Percentiles rank a stretch among this genome's conserved stretches.
Conservation (phyloP, 2,888 invertebrate genomes). For the Spialia ferax region DNA sequence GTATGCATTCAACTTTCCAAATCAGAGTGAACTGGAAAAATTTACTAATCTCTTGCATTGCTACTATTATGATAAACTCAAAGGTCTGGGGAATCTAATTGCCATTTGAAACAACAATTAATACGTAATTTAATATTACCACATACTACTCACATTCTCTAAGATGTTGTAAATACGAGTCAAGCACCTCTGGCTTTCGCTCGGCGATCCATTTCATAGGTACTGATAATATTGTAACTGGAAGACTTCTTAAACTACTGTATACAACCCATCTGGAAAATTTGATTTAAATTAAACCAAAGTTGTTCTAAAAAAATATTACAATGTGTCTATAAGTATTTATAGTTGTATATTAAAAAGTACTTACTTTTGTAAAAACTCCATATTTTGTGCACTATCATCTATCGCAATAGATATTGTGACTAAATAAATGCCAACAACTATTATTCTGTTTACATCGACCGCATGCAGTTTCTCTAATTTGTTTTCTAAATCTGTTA, state of each 20-base stretch:
- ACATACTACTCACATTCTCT: slow-evolving; percentile 89
- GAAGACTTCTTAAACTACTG: slow-evolving; percentile 81
- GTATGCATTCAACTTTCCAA: too few species aligned
- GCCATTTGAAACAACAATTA: too few species aligned
- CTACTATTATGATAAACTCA: too few species aligned
- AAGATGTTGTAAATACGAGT: slow-evolving; percentile 87
- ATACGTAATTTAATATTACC: too few species aligned
- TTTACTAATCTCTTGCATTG: too few species aligned
- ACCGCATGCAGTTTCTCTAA: slow-evolving; percentile 85
- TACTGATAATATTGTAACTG: slow-evolving; percentile 80
- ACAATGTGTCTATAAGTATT: too few species aligned
- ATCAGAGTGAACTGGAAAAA: too few species aligned
- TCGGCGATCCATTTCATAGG: slow-evolving; percentile 82
- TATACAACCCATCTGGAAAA: slow-evolving; percentile 77
- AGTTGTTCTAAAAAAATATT: neutral
- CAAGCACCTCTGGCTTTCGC: slow-evolving; percentile 79
- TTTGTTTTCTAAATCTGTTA: slow-evolving; percentile 87
- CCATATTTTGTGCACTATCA: slow-evolving; percentile 79
- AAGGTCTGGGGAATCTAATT: too few species aligned
- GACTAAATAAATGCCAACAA: slow-evolving; percentile 88
- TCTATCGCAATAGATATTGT: slow-evolving; percentile 84
- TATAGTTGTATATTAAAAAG: too few species aligned
- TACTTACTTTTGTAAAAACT: slow-evolving; percentile 87
- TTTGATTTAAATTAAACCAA: neutral
- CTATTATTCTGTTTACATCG: slow-evolving; percentile 83